phyloP scores from a whole-genome alignment of 2,888 invertebrate genomes.

The Margaritifera margaritifera region DNA sequence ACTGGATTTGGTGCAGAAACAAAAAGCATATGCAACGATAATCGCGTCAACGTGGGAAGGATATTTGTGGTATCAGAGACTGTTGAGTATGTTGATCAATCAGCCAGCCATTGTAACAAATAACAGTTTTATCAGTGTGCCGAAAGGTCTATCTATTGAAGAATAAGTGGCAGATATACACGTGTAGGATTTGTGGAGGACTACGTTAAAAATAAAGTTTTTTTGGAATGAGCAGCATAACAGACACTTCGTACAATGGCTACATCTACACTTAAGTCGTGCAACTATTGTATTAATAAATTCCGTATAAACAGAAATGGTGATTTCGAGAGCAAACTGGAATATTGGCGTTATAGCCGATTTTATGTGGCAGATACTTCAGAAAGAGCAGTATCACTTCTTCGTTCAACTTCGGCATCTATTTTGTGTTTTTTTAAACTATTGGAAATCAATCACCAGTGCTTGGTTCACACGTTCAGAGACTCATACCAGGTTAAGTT shows the following conservation, averaged over 20 bases:
- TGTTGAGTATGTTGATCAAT: conserved; percentile 9
- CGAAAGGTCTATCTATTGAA: conserved; percentile 12
- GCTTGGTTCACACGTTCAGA: neutral
- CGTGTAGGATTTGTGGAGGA: conserved; percentile 17
- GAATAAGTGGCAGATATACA: conserved; percentile 14
- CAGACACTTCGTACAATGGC: conserved; percentile 7
- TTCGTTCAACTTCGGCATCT: conserved; percentile 1
- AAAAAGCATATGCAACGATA: conserved; percentile 11
- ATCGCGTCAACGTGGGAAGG: conserved; percentile 12
- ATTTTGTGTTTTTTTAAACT: conserved; percentile 4
- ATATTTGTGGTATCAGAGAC: neutral
- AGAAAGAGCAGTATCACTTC: conserved; percentile 7
- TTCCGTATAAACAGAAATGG: neutral
- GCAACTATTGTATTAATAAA: conserved; percentile 1
- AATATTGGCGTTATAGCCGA: neutral
- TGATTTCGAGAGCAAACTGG: conserved; percentile 2
- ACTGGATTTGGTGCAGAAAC: neutral
- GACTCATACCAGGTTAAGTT: conserved; percentile 8
- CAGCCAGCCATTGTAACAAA: conserved; percentile 4
- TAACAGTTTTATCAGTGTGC: conserved; percentile 2
- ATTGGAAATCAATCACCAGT: conserved; percentile 6
- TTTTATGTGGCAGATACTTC: conserved; percentile 4
- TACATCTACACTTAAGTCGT: conserved; percentile 1
- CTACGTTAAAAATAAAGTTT: conserved; percentile 1
- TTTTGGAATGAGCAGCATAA: conserved; percentile 7